Base-by-base conservation (phyloP, 2,888 invertebrate genomes). In the Lasioglossum figueresi region DNA sequence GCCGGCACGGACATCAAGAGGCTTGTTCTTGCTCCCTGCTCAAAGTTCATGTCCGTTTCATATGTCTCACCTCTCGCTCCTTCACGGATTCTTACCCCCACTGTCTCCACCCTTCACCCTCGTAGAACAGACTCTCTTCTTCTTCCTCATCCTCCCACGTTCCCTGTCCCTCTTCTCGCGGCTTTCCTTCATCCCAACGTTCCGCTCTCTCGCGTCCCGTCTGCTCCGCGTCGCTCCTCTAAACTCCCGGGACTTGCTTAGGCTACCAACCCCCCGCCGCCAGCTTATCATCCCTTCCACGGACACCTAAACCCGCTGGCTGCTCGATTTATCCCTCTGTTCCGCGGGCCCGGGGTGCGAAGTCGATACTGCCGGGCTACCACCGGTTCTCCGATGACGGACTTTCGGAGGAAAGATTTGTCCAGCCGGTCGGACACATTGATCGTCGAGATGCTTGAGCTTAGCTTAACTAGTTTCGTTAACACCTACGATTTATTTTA, bases 21-120 rank as follows among this genome's bases (percentile, higher is more conserved):
- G 56, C 86, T 86, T 90, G 86, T 87, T 88, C 91, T 89, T 90
- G 84, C 91, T 81, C 87, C 89, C 52, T 2, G 90, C 90, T 91
- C 92, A 92, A 92, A 93, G 92, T 93, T 93, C 92, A 93, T 91
- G 93, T 93, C 92, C 93, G 92, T 92, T 93, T 93, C 93, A 90
- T 91, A 92, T 92, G 92, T 93, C 93, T 93, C 93, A 92, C 92
- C 93, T 92, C 93, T 90, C 92, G 91, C 90, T 90, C 88, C 88
- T 88, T 91, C 91, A 66, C 88, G 83, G 89, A 88, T 89, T 85
- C 88, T 72, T 76, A 40, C 80, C 52, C 63, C 79, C 78, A 87
- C 88, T 52, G 83, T 83, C 27, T n/a, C 1, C 52, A 52, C 52
- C 52, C 59, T 27, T 27, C 59, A 14, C 3, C 27, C 59, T 27